Evolutionary conservation across 1,140 invertebrate species (phyloP), one percentile per base, ranked within the genome.

Genomic region (Brachionus asplanchnoidis): DNA sequence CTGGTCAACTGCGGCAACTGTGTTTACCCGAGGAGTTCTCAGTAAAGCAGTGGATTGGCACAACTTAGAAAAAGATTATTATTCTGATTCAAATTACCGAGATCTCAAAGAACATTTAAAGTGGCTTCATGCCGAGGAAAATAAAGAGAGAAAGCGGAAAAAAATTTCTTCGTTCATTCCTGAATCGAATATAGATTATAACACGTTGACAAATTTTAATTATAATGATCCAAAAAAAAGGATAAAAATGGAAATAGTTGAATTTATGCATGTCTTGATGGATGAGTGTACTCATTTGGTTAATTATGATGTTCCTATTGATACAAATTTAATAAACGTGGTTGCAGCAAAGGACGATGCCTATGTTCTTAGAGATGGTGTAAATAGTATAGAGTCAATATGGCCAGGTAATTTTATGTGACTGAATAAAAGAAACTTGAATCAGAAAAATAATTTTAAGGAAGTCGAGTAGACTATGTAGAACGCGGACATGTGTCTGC

Each of bases 201-300:
- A 42, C 42, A 26, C 40, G 0, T 28, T 83, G 20, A 80, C 32
- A 60, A 80, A 80, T 65, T 80, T 32, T 65, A 65, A 50, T 20
- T 26, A 77, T 11, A 26, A 26, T 23, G 73, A 50, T 50, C 23
- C 42, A 5, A 50, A 50, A 50, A 46, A 85, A 85, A 86, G 17
- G 86, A 87, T 85, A 36, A 92, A 89, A 28, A 44, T 28, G 84
- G 66, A 68, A 50, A 28, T 79, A 40, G 46, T 68, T 17, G 85
- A 68, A 9, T 60, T 78, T 26, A 99, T 99, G 97, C 91, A 94
- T 28, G 96, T 96, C 0, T 93, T 99, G 85, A 99, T 99, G 97
- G 97, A 99, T 88, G 95, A 99, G 90, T 99, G 95, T 88, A 99
- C 97, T 2, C 96, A 98, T 90, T 90, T 99, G 2, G 94, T 93